These are phyloP conservation scores for Datnioides undecimradiatus DNA, from an alignment of 2,113 vertebrate genomes.

Conservation along the genomic window DNA sequence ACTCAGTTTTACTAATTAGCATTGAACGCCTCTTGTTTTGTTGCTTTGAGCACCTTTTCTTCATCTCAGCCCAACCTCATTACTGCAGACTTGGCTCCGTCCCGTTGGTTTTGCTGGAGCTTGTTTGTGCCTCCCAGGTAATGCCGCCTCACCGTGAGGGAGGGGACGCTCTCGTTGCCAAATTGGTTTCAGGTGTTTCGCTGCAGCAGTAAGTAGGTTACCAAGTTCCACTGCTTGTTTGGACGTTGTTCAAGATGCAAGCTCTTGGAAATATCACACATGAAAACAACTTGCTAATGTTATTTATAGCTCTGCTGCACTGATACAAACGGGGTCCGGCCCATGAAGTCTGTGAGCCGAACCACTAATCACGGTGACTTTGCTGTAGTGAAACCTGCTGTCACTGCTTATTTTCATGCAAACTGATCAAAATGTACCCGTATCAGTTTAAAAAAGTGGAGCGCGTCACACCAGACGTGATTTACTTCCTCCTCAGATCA, in stretches of 20 bases:
- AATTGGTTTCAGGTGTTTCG: constrained; percentile 35
- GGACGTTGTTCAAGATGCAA: not conserved
- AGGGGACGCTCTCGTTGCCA: not conserved
- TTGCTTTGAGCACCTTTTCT: constrained; percentile 9
- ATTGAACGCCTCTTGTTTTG: not conserved
- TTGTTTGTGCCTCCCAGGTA: constrained; percentile 39
- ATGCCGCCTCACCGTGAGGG: not conserved
- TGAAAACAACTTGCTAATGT: not conserved
- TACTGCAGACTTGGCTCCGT: constrained; percentile 17
- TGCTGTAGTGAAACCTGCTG: not conserved
- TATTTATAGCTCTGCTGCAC: not conserved
- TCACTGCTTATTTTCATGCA: not conserved
- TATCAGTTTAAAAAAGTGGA: too few species aligned
- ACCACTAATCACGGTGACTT: not conserved
- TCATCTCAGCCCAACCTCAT: constrained; percentile 8
- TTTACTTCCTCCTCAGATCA: too few species aligned
- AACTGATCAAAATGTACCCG: not conserved
- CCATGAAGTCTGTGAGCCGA: not conserved
- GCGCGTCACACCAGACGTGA: too few species aligned
- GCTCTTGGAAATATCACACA: not conserved
- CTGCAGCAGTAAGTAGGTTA: constrained; percentile 37
- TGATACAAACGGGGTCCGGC: not conserved
- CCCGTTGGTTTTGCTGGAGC: not conserved
- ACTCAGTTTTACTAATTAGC: not conserved
- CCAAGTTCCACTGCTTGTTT: constrained; percentile 2